Evolutionary conservation across 1,140 invertebrate genomes (phyloP).

Genomic region (Lutraria rhynchaena): DNA sequence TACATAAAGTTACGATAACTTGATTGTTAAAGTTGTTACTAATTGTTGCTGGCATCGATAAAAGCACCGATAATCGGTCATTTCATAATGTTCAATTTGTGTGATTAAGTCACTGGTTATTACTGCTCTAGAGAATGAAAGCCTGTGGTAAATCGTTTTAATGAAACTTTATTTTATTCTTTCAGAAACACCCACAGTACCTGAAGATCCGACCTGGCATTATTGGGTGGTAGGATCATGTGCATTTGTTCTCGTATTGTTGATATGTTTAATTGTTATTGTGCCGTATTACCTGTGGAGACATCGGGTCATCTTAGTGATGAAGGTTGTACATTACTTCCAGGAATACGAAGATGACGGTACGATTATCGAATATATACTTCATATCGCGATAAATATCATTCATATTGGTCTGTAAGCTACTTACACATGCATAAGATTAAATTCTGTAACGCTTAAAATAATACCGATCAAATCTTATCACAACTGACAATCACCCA

Average conservation of each 20-base stretch:
- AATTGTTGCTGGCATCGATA: too few species aligned
- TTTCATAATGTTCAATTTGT: too few species aligned
- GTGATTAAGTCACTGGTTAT: too few species aligned
- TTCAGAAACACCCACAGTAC: not conserved
- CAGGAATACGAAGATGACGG: constrained; percentile 73
- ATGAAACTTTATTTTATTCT: not conserved
- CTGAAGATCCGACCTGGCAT: constrained; percentile 55
- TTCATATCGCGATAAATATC: too few species aligned
- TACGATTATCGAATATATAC: too few species aligned
- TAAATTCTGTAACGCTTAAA: not conserved
- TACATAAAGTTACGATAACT: too few species aligned
- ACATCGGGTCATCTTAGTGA: constrained; percentile 67
- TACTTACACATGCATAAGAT: too few species aligned
- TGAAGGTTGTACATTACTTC: constrained; percentile 73
- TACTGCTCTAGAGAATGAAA: too few species aligned
- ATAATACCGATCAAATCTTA: not conserved
- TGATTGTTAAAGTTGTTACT: too few species aligned
- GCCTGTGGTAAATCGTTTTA: too few species aligned
- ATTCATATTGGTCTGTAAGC: too few species aligned
- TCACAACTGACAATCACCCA: not conserved
- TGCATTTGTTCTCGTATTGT: constrained; percentile 44
- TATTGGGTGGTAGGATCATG: constrained; percentile 67
- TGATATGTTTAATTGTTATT: constrained; percentile 58
- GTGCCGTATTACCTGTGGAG: constrained; percentile 67
- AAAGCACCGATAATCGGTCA: too few species aligned